Evolutionary conservation across 2,797 vertebrate genomes (phyloP).

Genomic region (Helarctos malayanus): DNA sequence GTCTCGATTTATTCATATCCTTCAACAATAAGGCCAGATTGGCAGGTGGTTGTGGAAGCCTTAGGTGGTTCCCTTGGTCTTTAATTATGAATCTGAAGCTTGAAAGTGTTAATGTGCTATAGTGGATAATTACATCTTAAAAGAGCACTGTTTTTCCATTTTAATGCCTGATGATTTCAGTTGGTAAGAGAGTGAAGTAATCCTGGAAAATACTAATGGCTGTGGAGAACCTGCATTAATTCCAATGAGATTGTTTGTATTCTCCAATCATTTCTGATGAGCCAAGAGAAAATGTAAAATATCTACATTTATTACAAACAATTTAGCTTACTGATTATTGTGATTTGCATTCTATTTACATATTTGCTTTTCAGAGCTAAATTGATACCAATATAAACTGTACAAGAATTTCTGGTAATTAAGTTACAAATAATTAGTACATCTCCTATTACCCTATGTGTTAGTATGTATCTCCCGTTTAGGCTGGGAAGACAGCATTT

Average conservation of each 20-base stretch:
- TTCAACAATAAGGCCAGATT: slow-evolving; percentile 52
- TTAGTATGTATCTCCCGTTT: neutral
- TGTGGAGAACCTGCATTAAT: slow-evolving; percentile 67
- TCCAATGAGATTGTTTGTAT: slow-evolving; percentile 73
- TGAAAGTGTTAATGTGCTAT: slow-evolving; percentile 75
- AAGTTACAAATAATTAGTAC: slow-evolving; percentile 64
- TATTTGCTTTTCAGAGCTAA: slow-evolving; percentile 66
- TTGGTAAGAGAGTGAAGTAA: slow-evolving; percentile 60
- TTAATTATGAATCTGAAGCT: slow-evolving; percentile 76
- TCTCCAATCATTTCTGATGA: slow-evolving; percentile 80
- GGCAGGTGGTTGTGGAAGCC: slow-evolving; percentile 45
- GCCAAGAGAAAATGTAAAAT: slow-evolving; percentile 76
- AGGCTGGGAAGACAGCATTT: neutral
- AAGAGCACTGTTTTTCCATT: slow-evolving; percentile 55
- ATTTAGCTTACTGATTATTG: slow-evolving; percentile 74
- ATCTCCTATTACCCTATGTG: neutral
- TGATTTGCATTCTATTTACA: slow-evolving; percentile 75
- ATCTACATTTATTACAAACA: slow-evolving; percentile 72
- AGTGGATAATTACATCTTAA: slow-evolving; percentile 74
- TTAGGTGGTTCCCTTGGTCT: slow-evolving; percentile 46
- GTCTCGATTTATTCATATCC: slow-evolving; percentile 6
- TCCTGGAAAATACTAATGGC: slow-evolving; percentile 64
- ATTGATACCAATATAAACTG: slow-evolving; percentile 63
- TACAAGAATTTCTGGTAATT: slow-evolving; percentile 59
- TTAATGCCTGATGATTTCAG: slow-evolving; percentile 66